Conservation (phyloP, 2,113 vertebrate species). For the Phyllostomus hastatus region DNA sequence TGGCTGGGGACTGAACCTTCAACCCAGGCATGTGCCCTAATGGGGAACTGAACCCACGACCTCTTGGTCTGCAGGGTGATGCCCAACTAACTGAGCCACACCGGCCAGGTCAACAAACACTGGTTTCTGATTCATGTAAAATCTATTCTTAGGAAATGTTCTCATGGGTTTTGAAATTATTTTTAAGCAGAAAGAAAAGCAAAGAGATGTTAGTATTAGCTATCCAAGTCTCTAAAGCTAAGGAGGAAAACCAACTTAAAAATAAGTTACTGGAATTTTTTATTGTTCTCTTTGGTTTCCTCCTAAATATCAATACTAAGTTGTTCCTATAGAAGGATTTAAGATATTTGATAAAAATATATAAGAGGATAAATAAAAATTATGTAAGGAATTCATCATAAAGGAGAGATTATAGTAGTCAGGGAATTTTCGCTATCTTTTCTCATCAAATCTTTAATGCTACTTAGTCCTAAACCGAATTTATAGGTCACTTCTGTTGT, state of each 20-base stretch:
- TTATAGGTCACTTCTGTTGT: conserved; percentile 12
- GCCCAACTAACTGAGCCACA: too few species aligned
- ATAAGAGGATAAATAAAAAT: neutral
- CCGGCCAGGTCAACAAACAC: neutral
- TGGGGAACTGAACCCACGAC: too few species aligned
- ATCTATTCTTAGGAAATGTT: neutral
- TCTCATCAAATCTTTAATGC: neutral
- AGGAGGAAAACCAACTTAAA: neutral
- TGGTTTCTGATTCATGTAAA: neutral
- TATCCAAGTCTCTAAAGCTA: neutral
- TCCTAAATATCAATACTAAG: neutral
- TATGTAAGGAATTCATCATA: neutral
- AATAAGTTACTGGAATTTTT: neutral
- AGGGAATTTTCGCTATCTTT: conserved; percentile 19
- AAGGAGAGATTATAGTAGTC: neutral
- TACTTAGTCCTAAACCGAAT: neutral
- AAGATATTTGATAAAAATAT: neutral
- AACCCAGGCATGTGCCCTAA: too few species aligned
- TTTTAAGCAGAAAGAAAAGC: neutral
- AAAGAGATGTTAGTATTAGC: neutral
- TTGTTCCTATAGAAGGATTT: neutral
- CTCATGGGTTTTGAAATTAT: neutral
- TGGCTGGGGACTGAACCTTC: too few species aligned
- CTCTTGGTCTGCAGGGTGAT: too few species aligned
- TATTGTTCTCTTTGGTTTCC: neutral